These are phyloP conservation scores for honey bee (Apis mellifera) DNA, from an alignment of 1,140 invertebrate species.

Conservation along the genomic window DNA sequence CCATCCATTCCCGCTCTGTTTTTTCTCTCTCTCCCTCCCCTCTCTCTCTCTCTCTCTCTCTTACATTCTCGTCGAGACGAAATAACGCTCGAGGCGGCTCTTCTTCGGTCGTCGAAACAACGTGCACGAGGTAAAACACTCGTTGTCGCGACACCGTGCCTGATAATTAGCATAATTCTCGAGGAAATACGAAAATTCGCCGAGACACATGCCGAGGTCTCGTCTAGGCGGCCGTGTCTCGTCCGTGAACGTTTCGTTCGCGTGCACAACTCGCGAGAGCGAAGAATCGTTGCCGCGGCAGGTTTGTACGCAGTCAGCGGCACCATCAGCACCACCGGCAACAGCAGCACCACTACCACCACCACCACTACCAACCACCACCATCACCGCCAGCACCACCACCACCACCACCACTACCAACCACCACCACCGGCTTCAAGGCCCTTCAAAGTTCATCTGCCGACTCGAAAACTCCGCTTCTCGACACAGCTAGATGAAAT, in stretches of 20 bases:
- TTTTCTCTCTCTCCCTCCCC: neutral
- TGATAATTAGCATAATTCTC: constrained; percentile 57
- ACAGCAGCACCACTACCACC: no score
- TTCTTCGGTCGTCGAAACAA: constrained; percentile 44
- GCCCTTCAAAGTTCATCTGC: constrained; percentile 53
- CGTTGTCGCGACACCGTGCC: constrained; percentile 9
- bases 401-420: no score
- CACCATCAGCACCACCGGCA: no score
- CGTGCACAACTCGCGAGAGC: constrained; percentile 13
- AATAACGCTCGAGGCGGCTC: constrained; percentile 48
- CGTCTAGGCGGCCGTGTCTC: constrained; percentile 3
- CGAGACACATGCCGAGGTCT: neutral
- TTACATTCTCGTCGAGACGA: constrained; percentile 4
- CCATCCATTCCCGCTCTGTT: neutral
- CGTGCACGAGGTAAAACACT: constrained; percentile 14
- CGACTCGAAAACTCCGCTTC: constrained; percentile 42
- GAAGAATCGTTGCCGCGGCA: constrained; percentile 29
- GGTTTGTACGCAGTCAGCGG: neutral
- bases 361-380: no score
- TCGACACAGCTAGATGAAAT: constrained; percentile 34
- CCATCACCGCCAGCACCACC: neutral
- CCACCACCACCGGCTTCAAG: neutral
- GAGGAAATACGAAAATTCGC: constrained; percentile 44
- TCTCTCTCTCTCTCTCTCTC: neutral
- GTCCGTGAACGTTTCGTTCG: constrained; percentile 36